Percentiles rank a stretch among this genome's conserved stretches.
Conservation (phyloP, 2,888 invertebrate genomes). For the Mycogona germanica region DNA sequence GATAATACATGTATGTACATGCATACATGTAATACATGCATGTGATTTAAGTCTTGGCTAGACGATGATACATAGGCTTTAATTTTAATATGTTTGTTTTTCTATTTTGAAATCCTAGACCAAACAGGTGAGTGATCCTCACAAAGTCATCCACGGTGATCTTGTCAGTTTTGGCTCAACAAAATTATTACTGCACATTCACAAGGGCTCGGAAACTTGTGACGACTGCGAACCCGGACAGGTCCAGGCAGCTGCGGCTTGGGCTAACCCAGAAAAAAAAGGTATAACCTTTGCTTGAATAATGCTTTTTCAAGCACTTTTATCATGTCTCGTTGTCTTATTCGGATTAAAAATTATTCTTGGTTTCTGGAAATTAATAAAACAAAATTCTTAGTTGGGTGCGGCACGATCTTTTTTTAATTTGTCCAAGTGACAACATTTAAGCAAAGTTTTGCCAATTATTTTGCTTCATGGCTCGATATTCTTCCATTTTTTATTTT, state of each 20-base stretch:
- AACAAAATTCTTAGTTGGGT: neutral
- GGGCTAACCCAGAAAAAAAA: slow-evolving; percentile 6
- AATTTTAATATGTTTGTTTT: no score
- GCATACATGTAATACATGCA: neutral
- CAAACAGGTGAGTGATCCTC: slow-evolving; percentile 50
- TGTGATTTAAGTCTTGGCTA: slow-evolving; percentile 2
- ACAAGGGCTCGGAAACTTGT: slow-evolving; percentile 77
- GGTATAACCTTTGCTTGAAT: neutral
- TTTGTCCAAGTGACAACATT: neutral
- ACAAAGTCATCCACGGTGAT: slow-evolving; percentile 51
- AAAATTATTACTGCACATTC: slow-evolving; percentile 70
- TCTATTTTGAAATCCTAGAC: slow-evolving; percentile 45
- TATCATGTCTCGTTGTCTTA: neutral
- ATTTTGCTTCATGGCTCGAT: neutral
- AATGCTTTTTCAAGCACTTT: no score
- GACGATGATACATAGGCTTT: neutral
- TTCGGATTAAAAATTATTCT: neutral
- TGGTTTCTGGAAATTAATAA: no score
- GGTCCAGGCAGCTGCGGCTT: slow-evolving; percentile 27
- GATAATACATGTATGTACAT: no score
- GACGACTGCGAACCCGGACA: slow-evolving; percentile 84
- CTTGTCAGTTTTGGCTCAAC: slow-evolving; percentile 49
- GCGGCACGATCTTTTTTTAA: neutral
- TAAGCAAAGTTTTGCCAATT: neutral
- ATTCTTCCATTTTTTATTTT: neutral